Evolutionary conservation across 2,797 vertebrate genomes (phyloP).

Genomic region (Mus caroli): DNA sequence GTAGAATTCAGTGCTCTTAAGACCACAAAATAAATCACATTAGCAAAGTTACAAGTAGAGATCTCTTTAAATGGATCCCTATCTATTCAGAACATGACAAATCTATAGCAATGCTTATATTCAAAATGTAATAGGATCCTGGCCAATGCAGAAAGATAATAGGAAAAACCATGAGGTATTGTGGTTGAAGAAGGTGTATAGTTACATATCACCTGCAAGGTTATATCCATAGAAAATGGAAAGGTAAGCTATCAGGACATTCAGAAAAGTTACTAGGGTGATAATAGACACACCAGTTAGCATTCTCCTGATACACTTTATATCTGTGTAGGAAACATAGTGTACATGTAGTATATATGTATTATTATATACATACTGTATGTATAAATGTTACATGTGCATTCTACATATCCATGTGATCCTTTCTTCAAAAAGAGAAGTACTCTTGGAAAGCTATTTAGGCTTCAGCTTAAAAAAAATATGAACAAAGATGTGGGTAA

Average conservation of each 20-base stretch:
- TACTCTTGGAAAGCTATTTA: constrained; percentile 14
- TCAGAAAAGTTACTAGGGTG: constrained; percentile 11
- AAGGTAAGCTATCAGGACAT: constrained; percentile 18
- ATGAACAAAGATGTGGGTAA: constrained; percentile 43
- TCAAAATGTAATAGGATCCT: constrained; percentile 25
- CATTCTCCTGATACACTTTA: neutral
- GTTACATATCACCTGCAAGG: neutral
- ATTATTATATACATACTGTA: neutral
- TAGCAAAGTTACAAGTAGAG: constrained; percentile 8
- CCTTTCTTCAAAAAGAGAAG: neutral
- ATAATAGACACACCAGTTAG: neutral
- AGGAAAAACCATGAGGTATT: neutral
- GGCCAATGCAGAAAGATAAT: neutral
- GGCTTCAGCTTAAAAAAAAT: neutral
- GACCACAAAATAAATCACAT: neutral
- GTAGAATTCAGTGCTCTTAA: constrained; percentile 19
- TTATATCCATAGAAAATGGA: constrained; percentile 18
- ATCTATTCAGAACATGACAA: constrained; percentile 13
- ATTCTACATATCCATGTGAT: neutral
- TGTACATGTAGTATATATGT: neutral
- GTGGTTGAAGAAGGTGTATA: constrained; percentile 17
- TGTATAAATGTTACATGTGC: too few species aligned
- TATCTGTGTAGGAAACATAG: neutral
- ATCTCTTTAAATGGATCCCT: constrained; percentile 25
- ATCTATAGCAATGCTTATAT: constrained; percentile 27